Percentiles rank a stretch among this genome's conserved stretches.
Evolutionary conservation across 2,797 vertebrate genomes (phyloP).

Genomic region (Periophthalmus magnuspinnatus): DNA sequence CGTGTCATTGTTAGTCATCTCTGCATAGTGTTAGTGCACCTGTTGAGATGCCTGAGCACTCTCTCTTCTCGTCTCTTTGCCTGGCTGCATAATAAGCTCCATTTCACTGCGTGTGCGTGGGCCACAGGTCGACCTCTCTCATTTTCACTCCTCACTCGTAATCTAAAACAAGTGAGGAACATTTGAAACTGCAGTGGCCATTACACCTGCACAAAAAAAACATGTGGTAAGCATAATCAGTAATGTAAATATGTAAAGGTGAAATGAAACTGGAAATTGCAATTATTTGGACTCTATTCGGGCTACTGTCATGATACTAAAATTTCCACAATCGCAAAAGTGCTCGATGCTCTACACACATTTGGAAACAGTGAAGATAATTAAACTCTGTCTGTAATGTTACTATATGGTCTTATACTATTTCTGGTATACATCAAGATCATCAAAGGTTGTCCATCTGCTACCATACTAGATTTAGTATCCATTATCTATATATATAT

Average conservation of each 20-base stretch:
- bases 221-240: neutral
- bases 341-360: too few relatives aligned
- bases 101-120: neutral
- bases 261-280: neutral
- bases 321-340: too few relatives aligned
- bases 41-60: slow-evolving; percentile 4
- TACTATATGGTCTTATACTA: too few relatives aligned
- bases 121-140: slow-evolving; percentile 3
- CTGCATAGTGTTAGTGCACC: too few relatives aligned
- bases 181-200: neutral
- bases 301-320: too few relatives aligned
- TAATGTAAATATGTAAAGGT: neutral
- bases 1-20: neutral
- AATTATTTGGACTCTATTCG: neutral
- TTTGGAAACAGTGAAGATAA: too few relatives aligned
- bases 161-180: slow-evolving; percentile 12
- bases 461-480: too few relatives aligned
- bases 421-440: too few relatives aligned
- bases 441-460: too few relatives aligned
- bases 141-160: slow-evolving; percentile 13
- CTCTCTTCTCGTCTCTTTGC: slow-evolving; percentile 17
- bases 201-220: neutral
- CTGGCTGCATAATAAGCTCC: neutral
- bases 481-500: too few relatives aligned
- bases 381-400: too few relatives aligned